Base-by-base conservation (phyloP, 2,113 vertebrate genomes). In the Calidris pygmaea region DNA sequence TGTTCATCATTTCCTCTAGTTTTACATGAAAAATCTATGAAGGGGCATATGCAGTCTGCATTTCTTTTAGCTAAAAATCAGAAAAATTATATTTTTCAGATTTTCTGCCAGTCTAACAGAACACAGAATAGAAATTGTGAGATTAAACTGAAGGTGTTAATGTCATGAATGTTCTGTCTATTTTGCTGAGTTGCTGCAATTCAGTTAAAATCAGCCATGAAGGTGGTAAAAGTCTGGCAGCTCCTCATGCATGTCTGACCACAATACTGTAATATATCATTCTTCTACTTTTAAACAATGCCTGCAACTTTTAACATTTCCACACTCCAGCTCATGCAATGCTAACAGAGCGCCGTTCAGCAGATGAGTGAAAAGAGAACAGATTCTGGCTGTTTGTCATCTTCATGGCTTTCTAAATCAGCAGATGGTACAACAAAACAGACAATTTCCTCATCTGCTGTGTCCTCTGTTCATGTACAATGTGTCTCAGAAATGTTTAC, bases 391-490 rank as follows among this genome's bases (percentile, higher is more conserved):
- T 87, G 70, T 93, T 96, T 96, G 95, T 96, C 84, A 81, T 89
- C 84, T 83, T 87, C 96, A 85, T 87, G 74, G 58, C 66, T 95
- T 92, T 90, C 92, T 92, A 89, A 96, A 87, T 92, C 84, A 85
- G 94, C 96, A 97, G 96, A 96, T 96, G 96, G 95, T 50, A 92
- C 80, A 95, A 96, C 96, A 97, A 96, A 96, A 95, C 95, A 94
- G 95, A 89, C 70, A 92, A 12, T 89, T 95, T 95, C 81, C 80
- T 96, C 96, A 77, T 95, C 96, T 96, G 95, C 66, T 58, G 26
- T 55, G 70, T 84, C 76, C 74, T 90, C 24, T 14, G 84, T 93
- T 94, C 86, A 21, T 34, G 68, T 90, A 87, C 92, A 95, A 82
- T 87, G 70, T 66, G 70, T 59, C 86, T 87, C 86, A 85, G 86